phyloP scores from a whole-genome alignment of 2,797 vertebrate genomes.

The Pseudochirops cupreus region DNA sequence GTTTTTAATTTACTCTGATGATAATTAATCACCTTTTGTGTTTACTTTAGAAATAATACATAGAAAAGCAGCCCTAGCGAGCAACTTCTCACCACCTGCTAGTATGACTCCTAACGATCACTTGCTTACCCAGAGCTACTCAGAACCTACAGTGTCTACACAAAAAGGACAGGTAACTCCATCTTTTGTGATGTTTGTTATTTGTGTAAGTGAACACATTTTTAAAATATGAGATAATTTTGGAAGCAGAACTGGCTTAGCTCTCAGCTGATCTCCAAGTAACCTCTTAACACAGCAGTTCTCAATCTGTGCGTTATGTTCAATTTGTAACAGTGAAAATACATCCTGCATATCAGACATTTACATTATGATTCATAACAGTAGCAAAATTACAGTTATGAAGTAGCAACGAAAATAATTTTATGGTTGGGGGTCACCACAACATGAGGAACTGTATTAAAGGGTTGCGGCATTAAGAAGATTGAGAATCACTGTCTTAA shows the following conservation, averaged over 20 bases:
- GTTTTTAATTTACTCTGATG: conserved; percentile 40
- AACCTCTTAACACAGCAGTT: neutral
- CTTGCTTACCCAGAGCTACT: conserved; percentile 87
- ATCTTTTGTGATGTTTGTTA: neutral
- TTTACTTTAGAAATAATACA: conserved; percentile 89
- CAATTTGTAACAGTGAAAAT: no score
- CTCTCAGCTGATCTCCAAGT: accelerated
- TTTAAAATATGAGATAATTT: neutral
- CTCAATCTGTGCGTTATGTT: no score
- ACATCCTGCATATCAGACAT: no score
- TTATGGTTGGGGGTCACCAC: no score
- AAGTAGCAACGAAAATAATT: no score
- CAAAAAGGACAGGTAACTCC: conserved; percentile 85
- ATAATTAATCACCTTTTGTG: conserved; percentile 61
- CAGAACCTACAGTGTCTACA: conserved; percentile 83
- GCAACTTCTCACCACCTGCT: conserved; percentile 84
- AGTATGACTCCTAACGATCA: conserved; percentile 88
- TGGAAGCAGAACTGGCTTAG: neutral
- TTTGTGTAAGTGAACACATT: neutral
- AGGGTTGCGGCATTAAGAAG: no score
- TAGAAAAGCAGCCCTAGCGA: conserved; percentile 89
- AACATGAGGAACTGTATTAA: no score
- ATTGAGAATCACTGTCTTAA: neutral
- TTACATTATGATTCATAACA: no score
- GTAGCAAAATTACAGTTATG: no score